A percentile compares a stretch with the other conserved stretches of the same genome.
Conservation (phyloP, 2,113 vertebrate species). For the Pseudonaja textilis region DNA sequence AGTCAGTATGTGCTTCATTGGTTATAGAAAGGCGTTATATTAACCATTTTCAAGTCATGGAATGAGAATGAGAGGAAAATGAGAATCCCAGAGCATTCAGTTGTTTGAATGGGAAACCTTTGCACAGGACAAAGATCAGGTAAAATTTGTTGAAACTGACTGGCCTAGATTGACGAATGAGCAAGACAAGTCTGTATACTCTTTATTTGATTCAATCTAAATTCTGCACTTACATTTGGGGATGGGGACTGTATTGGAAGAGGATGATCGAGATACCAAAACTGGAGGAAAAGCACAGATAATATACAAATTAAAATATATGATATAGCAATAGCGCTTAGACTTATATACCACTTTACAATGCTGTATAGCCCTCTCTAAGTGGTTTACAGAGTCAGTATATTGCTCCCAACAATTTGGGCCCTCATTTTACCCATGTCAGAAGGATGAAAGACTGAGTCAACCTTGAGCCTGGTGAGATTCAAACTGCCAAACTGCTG, state of each 20-base stretch:
- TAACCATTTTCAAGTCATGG: background rate
- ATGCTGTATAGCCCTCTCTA: no score
- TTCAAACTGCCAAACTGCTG: no score
- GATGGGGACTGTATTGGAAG: background rate
- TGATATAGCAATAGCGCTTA: background rate
- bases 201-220: background rate
- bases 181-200: background rate
- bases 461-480: no score
- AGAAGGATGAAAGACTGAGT: no score
- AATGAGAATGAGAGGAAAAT: background rate
- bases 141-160: background rate
- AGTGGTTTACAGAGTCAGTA: no score
- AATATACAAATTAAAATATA: background rate
- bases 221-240: background rate
- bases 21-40: background rate
- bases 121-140: background rate
- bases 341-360: no score
- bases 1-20: background rate
- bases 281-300: background rate
- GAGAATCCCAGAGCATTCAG: background rate
- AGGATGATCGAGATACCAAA: background rate
- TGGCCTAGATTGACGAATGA: background rate
- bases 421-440: no score
- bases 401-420: no score
- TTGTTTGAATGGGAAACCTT: background rate